Percentiles rank a stretch among this genome's conserved stretches.
Conservation (phyloP, 2,113 vertebrate genomes). For the Cephalophus harveyi region DNA sequence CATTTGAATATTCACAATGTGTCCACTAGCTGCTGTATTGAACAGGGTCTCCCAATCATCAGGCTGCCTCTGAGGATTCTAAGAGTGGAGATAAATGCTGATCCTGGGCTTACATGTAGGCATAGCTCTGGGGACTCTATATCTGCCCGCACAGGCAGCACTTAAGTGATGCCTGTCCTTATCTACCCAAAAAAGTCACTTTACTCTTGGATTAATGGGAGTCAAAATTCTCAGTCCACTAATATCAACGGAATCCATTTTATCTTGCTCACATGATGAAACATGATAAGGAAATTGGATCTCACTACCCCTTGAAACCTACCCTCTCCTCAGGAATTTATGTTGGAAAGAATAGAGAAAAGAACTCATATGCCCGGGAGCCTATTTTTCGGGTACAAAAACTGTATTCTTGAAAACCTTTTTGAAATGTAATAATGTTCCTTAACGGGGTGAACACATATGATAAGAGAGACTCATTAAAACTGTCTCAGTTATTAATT, state of each 20-base stretch:
- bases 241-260: neutral
- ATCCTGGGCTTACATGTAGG: neutral
- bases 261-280: slow-evolving; percentile 1
- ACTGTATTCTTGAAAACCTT: neutral
- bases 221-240: neutral
- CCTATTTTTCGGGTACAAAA: neutral
- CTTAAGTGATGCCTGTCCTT: neutral
- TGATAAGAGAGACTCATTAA: neutral
- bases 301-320: neutral
- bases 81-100: neutral
- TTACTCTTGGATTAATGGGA: neutral
- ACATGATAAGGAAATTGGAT: slow-evolving; percentile 2
- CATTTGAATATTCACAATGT: neutral
- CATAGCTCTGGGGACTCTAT: neutral
- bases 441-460: neutral
- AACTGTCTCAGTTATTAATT: neutral
- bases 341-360: neutral
- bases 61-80: neutral
- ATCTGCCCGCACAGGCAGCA: neutral
- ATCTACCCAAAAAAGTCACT: neutral
- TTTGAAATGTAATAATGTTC: neutral
- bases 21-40: neutral
- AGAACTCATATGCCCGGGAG: neutral
- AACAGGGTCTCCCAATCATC: neutral
- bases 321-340: neutral